Base-by-base conservation (phyloP, 2,797 vertebrate species). In the Corythornis leucogaster region DNA sequence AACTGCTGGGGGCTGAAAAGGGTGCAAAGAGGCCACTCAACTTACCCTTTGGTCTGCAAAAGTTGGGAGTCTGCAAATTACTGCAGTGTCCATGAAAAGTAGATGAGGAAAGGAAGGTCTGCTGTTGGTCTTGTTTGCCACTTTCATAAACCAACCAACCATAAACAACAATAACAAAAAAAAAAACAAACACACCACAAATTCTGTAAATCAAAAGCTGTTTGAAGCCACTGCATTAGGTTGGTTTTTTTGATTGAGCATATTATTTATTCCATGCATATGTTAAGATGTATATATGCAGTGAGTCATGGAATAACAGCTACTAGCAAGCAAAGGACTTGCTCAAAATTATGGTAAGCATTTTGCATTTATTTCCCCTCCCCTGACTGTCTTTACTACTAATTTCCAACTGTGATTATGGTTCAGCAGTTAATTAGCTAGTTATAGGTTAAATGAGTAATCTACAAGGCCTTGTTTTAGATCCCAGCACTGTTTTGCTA, bases 361-460 rank as follows among this genome's bases (percentile, higher is more conserved):
- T 88, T 91, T 94, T 67, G 35, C 28, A 13, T 86, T 94, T 70
- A 64, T 85, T 94, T 87, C 42, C 15, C 7, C 24, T 92, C 83
- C 74, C 57, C 40, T 59, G 77, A 16, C 61, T 80, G 69, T 68
- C 90, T 92, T 90, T 75, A 76, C 51, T 71, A 24, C 57, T 88
- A 7, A 93, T 88, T 90, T 90, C 94, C 80, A 90, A 3, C 66
- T 80, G 73, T 80, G 84, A 81, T 93, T 74, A 87, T 55, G 63
- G 33, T 33, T 26, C 66, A 48, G 71, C 71, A 88, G 63, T 91
- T 94, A 93, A 89, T 92, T 87, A 94, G 91, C 77, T 92, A 2
- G 0, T 91, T 88, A 45, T 15, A 61, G 42, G 28, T 73, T 94
- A 91, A 78, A 69, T 89, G 84, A 68, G 46, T 93, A 74, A 73